Base-by-base conservation (phyloP, 2,888 invertebrate species). In the Apamea epomidion region DNA sequence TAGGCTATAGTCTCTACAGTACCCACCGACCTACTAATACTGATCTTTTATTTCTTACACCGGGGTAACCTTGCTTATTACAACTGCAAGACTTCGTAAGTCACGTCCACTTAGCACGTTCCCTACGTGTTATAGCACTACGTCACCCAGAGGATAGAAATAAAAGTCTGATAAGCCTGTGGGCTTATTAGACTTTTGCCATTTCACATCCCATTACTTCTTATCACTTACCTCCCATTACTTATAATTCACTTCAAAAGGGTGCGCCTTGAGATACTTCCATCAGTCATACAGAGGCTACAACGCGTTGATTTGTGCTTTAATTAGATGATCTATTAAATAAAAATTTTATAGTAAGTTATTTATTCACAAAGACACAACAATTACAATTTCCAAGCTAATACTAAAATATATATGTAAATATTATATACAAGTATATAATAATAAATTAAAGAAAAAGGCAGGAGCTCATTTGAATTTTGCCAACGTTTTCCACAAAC, bases 31-130 rank as follows among this genome's bases (percentile, higher is more conserved):
- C 21, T 29, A 29, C 68, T 45, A 18, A 69, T 45, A 45, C 29
- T 29, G 6, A 29, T 29, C 18, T 48, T 69, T 69, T 51, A 48
- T 51, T 29, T 70, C n/a, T 21, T 70, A 21, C 14, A 29, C 2
- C 1, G 45, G 25, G 68, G 10, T 48, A 48, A n/a, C 32, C 45
- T 3, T 58, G 42, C 29, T 60, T 62, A 75, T 54, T 65, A 76
- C 18, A 54, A 77, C 37, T 77, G 25, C 18, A 77, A 76, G 32
- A 32, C 29, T n/a, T 76, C 4, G 21, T 12, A 6, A 14, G 64
- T 77, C 54, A 77, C 78, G 77, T 78, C 42, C 6, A 29, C 3
- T 25, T 8, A 25, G 25, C 21, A 42, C 29, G 77, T 32, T 29
- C 3, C 29, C 64, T 77, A 54, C 78, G 65, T 65, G 54, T 65